Percentiles rank a stretch among this genome's conserved stretches.
Conservation (phyloP, 30 jellyfish, hydroid and myxozoan species). For the Turritopsis dohrnii region DNA sequence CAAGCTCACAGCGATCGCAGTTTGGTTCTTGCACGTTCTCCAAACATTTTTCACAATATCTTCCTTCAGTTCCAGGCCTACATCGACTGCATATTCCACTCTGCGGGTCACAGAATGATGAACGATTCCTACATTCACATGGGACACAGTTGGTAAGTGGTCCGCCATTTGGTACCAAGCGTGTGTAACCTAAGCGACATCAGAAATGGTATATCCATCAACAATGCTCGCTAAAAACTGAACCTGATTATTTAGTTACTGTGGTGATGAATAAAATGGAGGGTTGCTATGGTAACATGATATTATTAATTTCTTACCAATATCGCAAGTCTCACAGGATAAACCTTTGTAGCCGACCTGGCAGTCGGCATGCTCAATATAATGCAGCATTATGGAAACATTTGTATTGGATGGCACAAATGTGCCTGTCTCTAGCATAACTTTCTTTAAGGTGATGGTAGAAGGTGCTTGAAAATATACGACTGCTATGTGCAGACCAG, state of each 20-base stretch:
- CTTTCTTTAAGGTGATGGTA: slow-evolving; percentile 34
- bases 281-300: neutral
- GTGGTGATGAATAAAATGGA: too few species aligned
- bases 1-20: slow-evolving; percentile 75
- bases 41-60: slow-evolving; percentile 83
- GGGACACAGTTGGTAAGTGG: slow-evolving; percentile 87
- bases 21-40: slow-evolving; percentile 66
- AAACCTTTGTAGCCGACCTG: slow-evolving; percentile 79
- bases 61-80: slow-evolving; percentile 84
- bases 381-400: slow-evolving; percentile 26
- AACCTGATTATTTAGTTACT: too few species aligned
- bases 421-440: slow-evolving; percentile 50
- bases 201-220: neutral
- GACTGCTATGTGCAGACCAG: slow-evolving; percentile 56
- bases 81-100: slow-evolving; percentile 74
- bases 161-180: slow-evolving; percentile 81
- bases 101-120: slow-evolving; percentile 63
- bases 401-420: slow-evolving; percentile 29
- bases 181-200: slow-evolving; percentile 66
- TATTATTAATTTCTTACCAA: slow-evolving; percentile 35
- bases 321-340: slow-evolving; percentile 80
- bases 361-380: slow-evolving; percentile 82
- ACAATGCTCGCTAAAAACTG: too few species aligned
- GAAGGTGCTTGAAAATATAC: slow-evolving; percentile 48
- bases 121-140: slow-evolving; percentile 66